Evolutionary conservation across 2,797 vertebrate species (phyloP).

Genomic region (Gallinago nigripennis): DNA sequence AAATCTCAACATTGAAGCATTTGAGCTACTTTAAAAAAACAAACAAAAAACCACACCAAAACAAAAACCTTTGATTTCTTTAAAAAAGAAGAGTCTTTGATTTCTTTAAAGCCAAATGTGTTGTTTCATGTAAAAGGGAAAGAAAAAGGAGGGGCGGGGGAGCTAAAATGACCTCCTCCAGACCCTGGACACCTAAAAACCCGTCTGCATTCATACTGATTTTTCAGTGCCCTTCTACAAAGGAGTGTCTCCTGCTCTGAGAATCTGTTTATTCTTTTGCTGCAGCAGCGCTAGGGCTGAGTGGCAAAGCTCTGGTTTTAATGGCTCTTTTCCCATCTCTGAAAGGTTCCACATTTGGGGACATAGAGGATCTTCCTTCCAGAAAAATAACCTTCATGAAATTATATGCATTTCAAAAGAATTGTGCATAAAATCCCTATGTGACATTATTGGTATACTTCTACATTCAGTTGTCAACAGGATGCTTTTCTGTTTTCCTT

Average conservation of each 20-base stretch:
- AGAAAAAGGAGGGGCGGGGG: rapidly evolving
- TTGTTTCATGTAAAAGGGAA: neutral
- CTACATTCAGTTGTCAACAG: neutral
- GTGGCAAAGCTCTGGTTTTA: neutral
- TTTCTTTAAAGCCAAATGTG: constrained; percentile 1
- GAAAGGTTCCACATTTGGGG: neutral
- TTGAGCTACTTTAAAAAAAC: neutral
- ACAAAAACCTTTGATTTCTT: constrained; percentile 10
- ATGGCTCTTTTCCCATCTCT: neutral
- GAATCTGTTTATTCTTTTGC: neutral
- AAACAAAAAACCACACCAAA: neutral
- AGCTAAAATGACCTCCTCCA: neutral
- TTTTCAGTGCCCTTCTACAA: constrained; percentile 7
- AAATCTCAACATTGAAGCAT: neutral
- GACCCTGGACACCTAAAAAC: neutral
- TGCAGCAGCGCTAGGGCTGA: rapidly evolving
- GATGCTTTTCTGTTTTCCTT: neutral
- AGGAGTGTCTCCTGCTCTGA: neutral
- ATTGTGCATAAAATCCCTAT: neutral
- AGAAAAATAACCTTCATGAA: neutral
- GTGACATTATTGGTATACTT: neutral
- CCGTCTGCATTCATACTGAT: neutral
- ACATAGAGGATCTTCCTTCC: neutral
- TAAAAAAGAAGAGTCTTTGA: neutral
- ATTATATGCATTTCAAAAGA: neutral